These are phyloP conservation scores for Thaleichthys pacificus DNA, from an alignment of 2,797 vertebrate species.

Conservation along the genomic window DNA sequence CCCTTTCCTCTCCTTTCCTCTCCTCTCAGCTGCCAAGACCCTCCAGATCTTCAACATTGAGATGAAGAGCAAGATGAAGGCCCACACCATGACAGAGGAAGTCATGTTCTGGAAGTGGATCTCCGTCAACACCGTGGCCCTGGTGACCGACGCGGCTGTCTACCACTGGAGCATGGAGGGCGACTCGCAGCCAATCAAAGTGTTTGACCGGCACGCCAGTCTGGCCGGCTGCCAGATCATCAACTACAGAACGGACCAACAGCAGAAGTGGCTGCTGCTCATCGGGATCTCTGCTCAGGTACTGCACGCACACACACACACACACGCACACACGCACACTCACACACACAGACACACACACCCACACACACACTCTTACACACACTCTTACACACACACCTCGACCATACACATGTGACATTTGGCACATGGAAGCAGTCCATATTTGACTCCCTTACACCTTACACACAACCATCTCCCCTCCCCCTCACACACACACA, in stretches of 20 bases:
- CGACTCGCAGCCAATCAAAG: conserved; percentile 88
- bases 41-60: conserved; percentile 97
- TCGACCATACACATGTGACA: conserved; percentile 12
- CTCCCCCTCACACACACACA: conserved; percentile 41
- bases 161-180: conserved; percentile 96
- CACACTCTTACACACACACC: background rate
- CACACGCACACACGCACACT: conserved; percentile 4
- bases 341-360: background rate
- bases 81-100: conserved; percentile 90
- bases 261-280: conserved; percentile 92
- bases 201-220: conserved; percentile 89
- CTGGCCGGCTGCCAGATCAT: conserved; percentile 91
- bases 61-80: conserved; percentile 96
- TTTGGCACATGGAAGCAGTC: background rate
- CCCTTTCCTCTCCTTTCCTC: background rate
- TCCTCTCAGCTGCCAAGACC: conserved; percentile 84
- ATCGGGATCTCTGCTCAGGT: conserved; percentile 96
- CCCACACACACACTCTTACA: background rate
- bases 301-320: conserved; percentile 11
- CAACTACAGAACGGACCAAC: conserved; percentile 89
- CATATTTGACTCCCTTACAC: no score
- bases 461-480: no score
- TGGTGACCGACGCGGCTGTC: conserved; percentile 88
- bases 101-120: conserved; percentile 97
- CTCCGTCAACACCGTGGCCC: conserved; percentile 88